These are phyloP conservation scores for Drosophila arizonae DNA, from an alignment of 1,140 invertebrate species.

Conservation along the genomic window DNA sequence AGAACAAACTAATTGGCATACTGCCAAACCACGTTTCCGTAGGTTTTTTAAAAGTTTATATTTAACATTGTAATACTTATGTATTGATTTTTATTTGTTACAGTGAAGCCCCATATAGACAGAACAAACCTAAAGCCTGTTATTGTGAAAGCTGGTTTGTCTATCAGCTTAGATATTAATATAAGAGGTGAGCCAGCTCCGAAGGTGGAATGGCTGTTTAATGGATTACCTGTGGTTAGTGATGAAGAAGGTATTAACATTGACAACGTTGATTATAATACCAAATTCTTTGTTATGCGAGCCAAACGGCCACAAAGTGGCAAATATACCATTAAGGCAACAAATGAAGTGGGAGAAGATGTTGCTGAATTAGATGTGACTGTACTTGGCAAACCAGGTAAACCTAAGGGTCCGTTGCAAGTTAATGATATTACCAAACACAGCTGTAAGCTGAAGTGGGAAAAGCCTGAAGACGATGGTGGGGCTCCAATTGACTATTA, in stretches of 20 bases:
- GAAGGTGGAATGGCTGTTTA: slow-evolving; percentile 93
- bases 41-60: slow-evolving; percentile 83
- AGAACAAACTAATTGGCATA: slow-evolving; percentile 96
- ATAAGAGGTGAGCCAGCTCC: slow-evolving; percentile 97
- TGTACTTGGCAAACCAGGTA: slow-evolving; percentile 92
- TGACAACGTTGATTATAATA: slow-evolving; percentile 94
- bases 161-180: slow-evolving; percentile 95
- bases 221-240: slow-evolving; percentile 89
- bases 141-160: slow-evolving; percentile 95
- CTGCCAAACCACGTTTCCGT: slow-evolving; percentile 96
- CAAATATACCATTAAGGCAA: slow-evolving; percentile 95
- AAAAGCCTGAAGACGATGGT: slow-evolving; percentile 96
- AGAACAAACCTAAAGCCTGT: slow-evolving; percentile 93
- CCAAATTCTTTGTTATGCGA: slow-evolving; percentile 93
- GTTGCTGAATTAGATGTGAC: slow-evolving; percentile 94
- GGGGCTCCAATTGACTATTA: slow-evolving; percentile 97
- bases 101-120: slow-evolving; percentile 96
- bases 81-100: slow-evolving; percentile 75
- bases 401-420: slow-evolving; percentile 93
- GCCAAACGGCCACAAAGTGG: slow-evolving; percentile 93
- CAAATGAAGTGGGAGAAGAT: slow-evolving; percentile 97
- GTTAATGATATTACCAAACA: slow-evolving; percentile 96
- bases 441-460: slow-evolving; percentile 96
- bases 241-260: slow-evolving; percentile 90
- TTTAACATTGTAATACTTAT: background rate